These are phyloP conservation scores for Lycorma delicatula DNA, from an alignment of 1,140 invertebrate genomes.

Conservation along the genomic window DNA sequence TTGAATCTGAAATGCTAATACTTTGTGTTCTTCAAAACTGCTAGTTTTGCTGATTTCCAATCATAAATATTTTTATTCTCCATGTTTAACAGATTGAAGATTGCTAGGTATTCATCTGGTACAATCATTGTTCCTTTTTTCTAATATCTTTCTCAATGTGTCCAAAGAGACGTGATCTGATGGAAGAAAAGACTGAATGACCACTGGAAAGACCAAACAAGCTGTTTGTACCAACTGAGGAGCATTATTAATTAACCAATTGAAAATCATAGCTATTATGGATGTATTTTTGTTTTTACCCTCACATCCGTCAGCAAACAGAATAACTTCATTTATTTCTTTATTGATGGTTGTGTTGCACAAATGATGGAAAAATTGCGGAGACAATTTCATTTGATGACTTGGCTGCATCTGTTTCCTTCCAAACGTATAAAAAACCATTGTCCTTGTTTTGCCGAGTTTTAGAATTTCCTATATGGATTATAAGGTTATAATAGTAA, in stretches of 20 bases:
- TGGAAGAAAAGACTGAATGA: constrained; percentile 31
- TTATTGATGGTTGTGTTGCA: constrained; percentile 20
- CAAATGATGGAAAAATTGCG: constrained; percentile 29
- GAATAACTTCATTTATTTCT: constrained; percentile 19
- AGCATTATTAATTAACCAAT: constrained; percentile 9
- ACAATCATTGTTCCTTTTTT: constrained; percentile 23
- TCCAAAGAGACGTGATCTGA: constrained; percentile 32
- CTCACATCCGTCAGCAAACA: constrained; percentile 30
- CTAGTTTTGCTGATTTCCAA: neutral
- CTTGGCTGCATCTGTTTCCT: constrained; percentile 30
- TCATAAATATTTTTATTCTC: neutral
- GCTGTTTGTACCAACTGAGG: neutral
- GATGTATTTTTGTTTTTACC: constrained; percentile 33
- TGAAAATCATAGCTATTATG: neutral
- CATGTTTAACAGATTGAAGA: constrained; percentile 4
- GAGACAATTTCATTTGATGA: constrained; percentile 32
- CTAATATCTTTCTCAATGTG: constrained; percentile 27
- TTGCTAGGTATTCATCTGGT: constrained; percentile 13
- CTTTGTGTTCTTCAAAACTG: neutral
- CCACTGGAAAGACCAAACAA: constrained; percentile 21
- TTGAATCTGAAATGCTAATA: constrained; percentile 1
- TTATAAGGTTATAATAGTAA: constrained; percentile 36
- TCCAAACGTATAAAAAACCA: constrained; percentile 31
- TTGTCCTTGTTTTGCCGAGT: constrained; percentile 24
- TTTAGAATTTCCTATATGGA: constrained; percentile 33